These are phyloP conservation scores for Drosophila tropicalis DNA, from an alignment of 1,140 invertebrate genomes.

Conservation along the genomic window DNA sequence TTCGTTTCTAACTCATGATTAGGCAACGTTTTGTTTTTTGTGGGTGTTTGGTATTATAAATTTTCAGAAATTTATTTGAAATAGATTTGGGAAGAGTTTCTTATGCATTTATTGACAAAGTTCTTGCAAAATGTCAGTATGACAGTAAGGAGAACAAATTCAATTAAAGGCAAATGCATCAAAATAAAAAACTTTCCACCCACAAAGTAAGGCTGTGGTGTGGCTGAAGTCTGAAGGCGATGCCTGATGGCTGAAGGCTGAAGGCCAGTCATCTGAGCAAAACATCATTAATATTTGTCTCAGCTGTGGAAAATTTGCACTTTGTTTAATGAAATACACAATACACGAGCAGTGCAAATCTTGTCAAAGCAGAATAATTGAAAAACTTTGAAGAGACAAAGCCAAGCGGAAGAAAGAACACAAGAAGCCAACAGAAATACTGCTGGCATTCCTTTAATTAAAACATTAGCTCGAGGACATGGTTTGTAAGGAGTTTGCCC, in stretches of 20 bases:
- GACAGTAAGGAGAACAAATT: background rate
- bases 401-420: slow-evolving; percentile 14
- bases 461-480: slow-evolving; percentile 51
- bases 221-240: slow-evolving; percentile 2
- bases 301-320: slow-evolving; percentile 34
- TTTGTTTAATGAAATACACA: slow-evolving; percentile 39
- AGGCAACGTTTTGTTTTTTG: background rate
- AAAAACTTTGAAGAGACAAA: slow-evolving; percentile 63
- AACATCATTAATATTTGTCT: slow-evolving; percentile 67
- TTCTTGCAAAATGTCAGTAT: slow-evolving; percentile 2
- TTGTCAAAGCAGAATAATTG: slow-evolving; percentile 74
- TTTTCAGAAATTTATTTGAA: too few relatives aligned
- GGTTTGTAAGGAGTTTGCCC: slow-evolving; percentile 7
- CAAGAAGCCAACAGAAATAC: slow-evolving; percentile 25
- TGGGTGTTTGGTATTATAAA: too few relatives aligned
- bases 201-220: background rate
- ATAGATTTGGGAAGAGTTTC: too few relatives aligned
- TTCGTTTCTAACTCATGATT: too few relatives aligned
- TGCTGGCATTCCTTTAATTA: slow-evolving; percentile 66
- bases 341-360: slow-evolving; percentile 32
- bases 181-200: background rate
- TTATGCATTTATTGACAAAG: background rate
- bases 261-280: slow-evolving; percentile 21
- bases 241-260: background rate
- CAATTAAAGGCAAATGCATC: slow-evolving; percentile 7